These are phyloP conservation scores for Cheilosia grossa DNA, from an alignment of 2,888 invertebrate species.

Conservation along the genomic window DNA sequence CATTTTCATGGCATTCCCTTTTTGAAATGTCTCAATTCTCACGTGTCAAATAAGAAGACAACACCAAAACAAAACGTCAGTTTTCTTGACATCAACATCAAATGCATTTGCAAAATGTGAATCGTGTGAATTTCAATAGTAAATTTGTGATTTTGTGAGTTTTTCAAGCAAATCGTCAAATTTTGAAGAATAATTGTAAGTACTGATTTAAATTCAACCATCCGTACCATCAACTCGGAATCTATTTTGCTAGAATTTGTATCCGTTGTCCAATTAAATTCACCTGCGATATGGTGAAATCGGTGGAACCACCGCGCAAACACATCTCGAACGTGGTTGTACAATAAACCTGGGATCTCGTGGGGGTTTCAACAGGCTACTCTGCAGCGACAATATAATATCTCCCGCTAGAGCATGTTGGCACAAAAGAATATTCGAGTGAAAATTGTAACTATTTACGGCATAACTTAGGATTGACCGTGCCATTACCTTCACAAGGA, in stretches of 20 bases:
- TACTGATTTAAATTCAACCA: background rate
- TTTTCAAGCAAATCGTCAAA: slow-evolving; percentile 7
- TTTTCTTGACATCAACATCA: slow-evolving; percentile 13
- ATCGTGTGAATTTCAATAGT: slow-evolving; percentile 10
- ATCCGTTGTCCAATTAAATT: background rate
- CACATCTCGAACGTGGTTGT: slow-evolving; percentile 57
- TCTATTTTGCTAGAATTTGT: background rate
- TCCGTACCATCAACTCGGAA: background rate
- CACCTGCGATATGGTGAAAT: slow-evolving; percentile 35
- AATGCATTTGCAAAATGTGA: slow-evolving; percentile 20
- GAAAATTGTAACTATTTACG: slow-evolving; percentile 79
- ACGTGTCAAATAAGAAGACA: slow-evolving; percentile 55
- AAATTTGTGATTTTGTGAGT: slow-evolving; percentile 24
- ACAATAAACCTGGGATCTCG: slow-evolving; percentile 70
- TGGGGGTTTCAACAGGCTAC: slow-evolving; percentile 77
- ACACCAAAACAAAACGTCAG: slow-evolving; percentile 56
- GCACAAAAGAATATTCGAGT: slow-evolving; percentile 78
- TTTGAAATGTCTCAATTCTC: background rate
- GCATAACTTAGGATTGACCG: slow-evolving; percentile 80
- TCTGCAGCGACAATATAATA: slow-evolving; percentile 80
- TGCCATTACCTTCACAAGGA: slow-evolving; percentile 79
- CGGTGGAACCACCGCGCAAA: slow-evolving; percentile 25
- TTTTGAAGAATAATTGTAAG: slow-evolving; percentile 33
- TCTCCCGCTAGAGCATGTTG: slow-evolving; percentile 80
- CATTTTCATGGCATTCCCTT: background rate